Evolutionary conservation across 1,140 invertebrate genomes (phyloP), one percentile per base, ranked within the genome.

Genomic region (Heterodera carotae): DNA sequence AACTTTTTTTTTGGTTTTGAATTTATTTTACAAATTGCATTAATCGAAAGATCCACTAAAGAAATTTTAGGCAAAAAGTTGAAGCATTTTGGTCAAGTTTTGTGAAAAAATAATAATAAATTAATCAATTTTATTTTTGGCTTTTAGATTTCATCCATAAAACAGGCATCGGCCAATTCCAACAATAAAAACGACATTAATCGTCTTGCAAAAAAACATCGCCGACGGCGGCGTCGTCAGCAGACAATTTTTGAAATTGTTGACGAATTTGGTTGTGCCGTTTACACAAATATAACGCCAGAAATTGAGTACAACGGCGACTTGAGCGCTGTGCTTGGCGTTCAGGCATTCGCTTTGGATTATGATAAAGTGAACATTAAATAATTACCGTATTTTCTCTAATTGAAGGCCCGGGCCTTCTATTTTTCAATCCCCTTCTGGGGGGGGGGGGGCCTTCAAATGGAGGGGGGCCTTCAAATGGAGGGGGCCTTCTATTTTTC

Each of bases 251-350:
- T 84, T 25, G 83, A 84, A 48, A 84, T 84, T 27, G 80, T 84
- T 15, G 83, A 84, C 36, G 84, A 85, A 71, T 85, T 85, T 62
- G 83, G 83, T 2, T 84, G 83, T 71, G 76, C 84, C 4, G 29
- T 73, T 18, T 85, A 67, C 53, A 83, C 83, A 22, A 43, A 76
- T 27, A 69, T 84, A 15, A 59, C 85, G 48, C 83, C 83, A 22
- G 72, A 84, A 64, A 76, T 84, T 3, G 34, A 72, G 25, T 84
- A 84, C 74, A 10, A 25, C 6, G 80, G 69, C 8, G 83, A 84
- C 69, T 71, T 84, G 29, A 27, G 36, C n/a, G 83, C 81, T 10
- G 80, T 77, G 34, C 64, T 84, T 18, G 69, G 31, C 29, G 80
- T 76, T 0, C 76, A 85, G 59, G 82, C 83, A 56, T 84, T 84